Base-by-base conservation (phyloP, 2,797 vertebrate genomes). In the Sebastes flavidus region DNA sequence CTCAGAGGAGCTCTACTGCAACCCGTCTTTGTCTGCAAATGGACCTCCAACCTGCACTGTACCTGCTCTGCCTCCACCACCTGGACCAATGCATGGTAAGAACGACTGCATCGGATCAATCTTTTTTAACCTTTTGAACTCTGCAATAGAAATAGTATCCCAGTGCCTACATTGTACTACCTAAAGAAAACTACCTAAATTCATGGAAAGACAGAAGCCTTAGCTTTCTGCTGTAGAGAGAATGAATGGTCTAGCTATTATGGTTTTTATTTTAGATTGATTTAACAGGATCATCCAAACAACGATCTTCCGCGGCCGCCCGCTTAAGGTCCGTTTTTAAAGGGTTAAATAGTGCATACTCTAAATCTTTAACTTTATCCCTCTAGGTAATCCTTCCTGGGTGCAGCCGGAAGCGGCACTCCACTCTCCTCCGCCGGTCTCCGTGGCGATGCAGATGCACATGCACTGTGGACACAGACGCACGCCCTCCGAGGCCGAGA, bases 401-500 rank as follows among this genome's bases (percentile, higher is more conserved):
- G 94, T 94, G 77, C 95, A 96, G 82, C 82, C 94, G 0, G 97
- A 97, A 32, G 79, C 95, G 25, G 66, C 91, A 0, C 87, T 92
- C 34, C 94, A 95, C 78, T 96, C 95, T 63, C 93, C 95, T 54
- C 91, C 95, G 0, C 68, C 86, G 0, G 71, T 92, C 25, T 88
- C 95, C 0, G 68, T 88, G 6, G 91, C 92, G 4, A 86, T 91
- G 36, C 92, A 92, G 80, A 80, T 83, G 80, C 95, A 95, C 66
- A 82, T 88, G 84, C 95, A 96, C 63, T 93, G 95, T 0, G 96
- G 97, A 36, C 97, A 98, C 93, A 96, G 91, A 78, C 96, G 97
- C 54, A 98, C 97, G 0, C 97, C 97, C 0, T 98, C 97, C 0
- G 97, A 98, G 90, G 97, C 97, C 0, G 97, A 98, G 87, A 92